Conservation (phyloP, 2,888 invertebrate genomes). For the Petrophora chlorosata region DNA sequence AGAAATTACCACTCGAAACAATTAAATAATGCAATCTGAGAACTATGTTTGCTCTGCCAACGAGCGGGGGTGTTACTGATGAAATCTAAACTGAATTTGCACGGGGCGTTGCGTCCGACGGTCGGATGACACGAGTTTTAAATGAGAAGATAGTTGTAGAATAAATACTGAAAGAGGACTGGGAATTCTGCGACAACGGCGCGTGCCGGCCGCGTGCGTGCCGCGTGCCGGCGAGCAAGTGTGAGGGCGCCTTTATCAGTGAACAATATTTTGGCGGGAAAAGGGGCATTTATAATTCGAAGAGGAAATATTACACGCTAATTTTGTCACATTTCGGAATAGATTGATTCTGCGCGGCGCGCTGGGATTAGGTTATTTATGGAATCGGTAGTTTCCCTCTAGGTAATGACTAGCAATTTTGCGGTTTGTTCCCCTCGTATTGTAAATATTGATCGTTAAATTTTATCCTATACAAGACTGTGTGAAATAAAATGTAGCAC, state of each 20-base stretch:
- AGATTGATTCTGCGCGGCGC: conserved; percentile 73
- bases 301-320: conserved; percentile 82
- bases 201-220: conserved; percentile 56
- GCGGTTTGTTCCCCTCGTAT: conserved; percentile 30
- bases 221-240: conserved; percentile 55
- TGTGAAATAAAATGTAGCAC: background rate
- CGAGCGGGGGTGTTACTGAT: conserved; percentile 58
- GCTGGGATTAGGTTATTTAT: conserved; percentile 58
- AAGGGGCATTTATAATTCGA: conserved; percentile 75
- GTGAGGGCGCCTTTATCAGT: conserved; percentile 36
- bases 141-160: conserved; percentile 76
- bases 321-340: conserved; percentile 74
- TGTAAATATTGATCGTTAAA: conserved; percentile 6
- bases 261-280: conserved; percentile 61
- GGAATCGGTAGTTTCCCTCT: conserved; percentile 37
- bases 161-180: conserved; percentile 69
- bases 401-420: conserved; percentile 40
- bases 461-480: background rate
- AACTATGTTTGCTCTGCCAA: conserved; percentile 68
- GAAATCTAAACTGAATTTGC: conserved; percentile 77
- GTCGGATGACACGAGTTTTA: conserved; percentile 69
- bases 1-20: conserved; percentile 55
- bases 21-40: conserved; percentile 77
- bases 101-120: conserved; percentile 57
- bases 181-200: conserved; percentile 43